Evolutionary conservation across 2,888 invertebrate genomes (phyloP), one percentile per base, ranked within the genome.

Genomic region (Leptopterna dolabrata): DNA sequence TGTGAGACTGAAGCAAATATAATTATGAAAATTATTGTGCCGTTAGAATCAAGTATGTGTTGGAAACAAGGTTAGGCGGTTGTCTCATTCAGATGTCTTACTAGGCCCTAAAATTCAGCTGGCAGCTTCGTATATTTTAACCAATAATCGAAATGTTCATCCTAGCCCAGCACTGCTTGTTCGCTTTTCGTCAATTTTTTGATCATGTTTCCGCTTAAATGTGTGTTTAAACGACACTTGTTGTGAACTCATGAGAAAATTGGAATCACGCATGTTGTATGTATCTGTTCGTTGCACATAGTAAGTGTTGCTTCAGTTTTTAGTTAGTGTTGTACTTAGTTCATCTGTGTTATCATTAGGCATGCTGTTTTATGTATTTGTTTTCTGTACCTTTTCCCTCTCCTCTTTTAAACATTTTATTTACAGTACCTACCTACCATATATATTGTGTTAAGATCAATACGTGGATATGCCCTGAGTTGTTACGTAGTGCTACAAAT

Each of bases 161-260:
- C 81, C 81, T 83, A 83, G 83, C 83, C 70, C 83, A 83, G 83
- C 83, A 83, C 83, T 70, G 83, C 83, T 83, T 70, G 83, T 78
- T n/a, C 16, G 51, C 81, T 45, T 43, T 78, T 3, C 19, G 7
- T 6, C 4, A 24, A 78, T 78, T 43, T 43, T n/a, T 78, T 78
- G 45, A 45, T 45, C 41, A 78, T 27, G 78, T 78, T 29, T 41
- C 43, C 7, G 78, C 78, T 78, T 78, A 7, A 24, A n/a, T 78
- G 78, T 78, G 45, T 4, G 19, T 27, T 78, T 9, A 45, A 78
- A 19, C n/a, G 19, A 19, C 29, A 78, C 78, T 14, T 76, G 36
- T 51, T n/a, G 7, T 63, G 51, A 51, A 63, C 63, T 63, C 63
- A 63, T 55, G 55, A 63, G 19, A 63, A 63, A 63, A 19, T 63